Evolutionary conservation across 2,113 vertebrate genomes (phyloP).

Genomic region (Acanthisitta chloris): DNA sequence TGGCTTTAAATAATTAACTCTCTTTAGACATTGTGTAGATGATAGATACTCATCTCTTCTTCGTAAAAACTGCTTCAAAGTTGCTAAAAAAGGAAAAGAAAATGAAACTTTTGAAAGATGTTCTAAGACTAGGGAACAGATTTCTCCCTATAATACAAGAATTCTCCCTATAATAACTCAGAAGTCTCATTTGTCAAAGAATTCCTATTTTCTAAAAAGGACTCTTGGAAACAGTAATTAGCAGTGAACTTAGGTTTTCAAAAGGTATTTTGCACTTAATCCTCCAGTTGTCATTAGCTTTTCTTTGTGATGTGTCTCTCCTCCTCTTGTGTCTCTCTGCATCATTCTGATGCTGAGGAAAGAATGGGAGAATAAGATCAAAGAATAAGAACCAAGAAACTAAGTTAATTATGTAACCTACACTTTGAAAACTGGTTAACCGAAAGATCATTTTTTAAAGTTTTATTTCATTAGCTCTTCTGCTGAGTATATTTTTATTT

Average conservation of each 20-base stretch:
- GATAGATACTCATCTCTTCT: neutral
- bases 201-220: neutral
- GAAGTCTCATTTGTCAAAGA: neutral
- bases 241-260: neutral
- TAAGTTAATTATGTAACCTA: neutral
- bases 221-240: neutral
- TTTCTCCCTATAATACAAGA: neutral
- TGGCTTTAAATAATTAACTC: slow-evolving; percentile 7
- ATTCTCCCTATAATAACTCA: neutral
- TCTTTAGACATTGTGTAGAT: neutral
- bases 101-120: neutral
- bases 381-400: neutral
- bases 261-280: neutral
- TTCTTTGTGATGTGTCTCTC: neutral
- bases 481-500: neutral
- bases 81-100: neutral
- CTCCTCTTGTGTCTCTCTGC: neutral
- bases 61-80: neutral
- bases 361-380: neutral
- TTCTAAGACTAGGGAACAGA: neutral
- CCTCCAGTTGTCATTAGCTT: neutral
- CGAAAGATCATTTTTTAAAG: accelerated
- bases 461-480: neutral
- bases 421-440: neutral
- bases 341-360: neutral